Percentiles rank a stretch among this genome's conserved stretches.
Evolutionary conservation across 2,797 vertebrate species (phyloP).

Genomic region (Coilia nasus): DNA sequence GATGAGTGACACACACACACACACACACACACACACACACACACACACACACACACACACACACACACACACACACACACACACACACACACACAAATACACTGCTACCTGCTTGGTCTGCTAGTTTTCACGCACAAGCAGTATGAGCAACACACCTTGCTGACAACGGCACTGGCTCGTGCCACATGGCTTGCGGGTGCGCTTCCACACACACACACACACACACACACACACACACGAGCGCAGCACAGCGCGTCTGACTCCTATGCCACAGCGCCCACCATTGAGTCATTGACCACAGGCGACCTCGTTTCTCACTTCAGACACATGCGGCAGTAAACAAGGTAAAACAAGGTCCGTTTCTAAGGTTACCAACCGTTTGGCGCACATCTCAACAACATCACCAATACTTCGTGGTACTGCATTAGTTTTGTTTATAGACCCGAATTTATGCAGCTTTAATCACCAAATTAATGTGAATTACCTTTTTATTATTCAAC

Average conservation of each 20-base stretch:
- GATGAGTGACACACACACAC: slow-evolving; percentile 23
- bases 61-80: slow-evolving; percentile 23
- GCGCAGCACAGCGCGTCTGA: too few species aligned
- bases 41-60: background rate
- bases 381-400: background rate
- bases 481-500: too few species aligned
- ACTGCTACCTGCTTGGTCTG: too few species aligned
- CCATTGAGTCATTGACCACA: slow-evolving; percentile 6
- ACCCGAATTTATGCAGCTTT: too few species aligned
- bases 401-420: too few species aligned
- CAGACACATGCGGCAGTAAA: background rate
- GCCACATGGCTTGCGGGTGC: too few species aligned
- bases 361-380: background rate
- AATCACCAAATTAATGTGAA: too few species aligned
- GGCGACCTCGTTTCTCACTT: background rate
- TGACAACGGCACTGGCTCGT: too few species aligned
- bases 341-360: background rate
- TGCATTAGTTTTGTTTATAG: too few species aligned
- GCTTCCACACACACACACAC: background rate
- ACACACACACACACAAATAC: background rate
- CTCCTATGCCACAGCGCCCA: background rate
- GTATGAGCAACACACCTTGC: too few species aligned
- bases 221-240: background rate
- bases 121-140: too few species aligned
- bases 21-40: background rate